A percentile compares a stretch with the other conserved stretches of the same genome.
Conservation (phyloP, 2,113 vertebrate genomes). For the Gorilla gorilla region DNA sequence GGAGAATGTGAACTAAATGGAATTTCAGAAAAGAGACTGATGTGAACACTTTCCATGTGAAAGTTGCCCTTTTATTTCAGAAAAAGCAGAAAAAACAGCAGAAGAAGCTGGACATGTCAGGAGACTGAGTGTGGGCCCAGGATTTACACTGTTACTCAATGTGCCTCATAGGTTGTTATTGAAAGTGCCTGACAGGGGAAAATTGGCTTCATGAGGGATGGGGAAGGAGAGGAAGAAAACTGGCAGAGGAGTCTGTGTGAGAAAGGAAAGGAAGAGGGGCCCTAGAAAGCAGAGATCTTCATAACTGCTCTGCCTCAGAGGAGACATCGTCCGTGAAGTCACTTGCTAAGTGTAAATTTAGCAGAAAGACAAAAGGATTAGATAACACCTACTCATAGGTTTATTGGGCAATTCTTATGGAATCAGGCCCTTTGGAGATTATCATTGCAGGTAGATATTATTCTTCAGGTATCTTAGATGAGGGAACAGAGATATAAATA, state of each 20-base stretch:
- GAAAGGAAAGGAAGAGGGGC: too few species aligned
- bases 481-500: rapidly evolving
- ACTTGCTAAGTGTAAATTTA: background rate
- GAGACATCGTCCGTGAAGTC: too few species aligned
- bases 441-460: rapidly evolving
- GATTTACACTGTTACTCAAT: background rate
- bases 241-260: too few species aligned
- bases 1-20: background rate
- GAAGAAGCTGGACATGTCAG: background rate
- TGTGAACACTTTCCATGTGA: too few species aligned
- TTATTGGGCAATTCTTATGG: too few species aligned
- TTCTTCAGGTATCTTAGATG: background rate
- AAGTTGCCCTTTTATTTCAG: background rate
- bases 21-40: rapidly evolving
- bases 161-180: too few species aligned
- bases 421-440: background rate
- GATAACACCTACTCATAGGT: rapidly evolving
- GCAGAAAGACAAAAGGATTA: background rate
- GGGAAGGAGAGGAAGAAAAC: too few species aligned
- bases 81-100: rapidly evolving
- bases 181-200: too few species aligned
- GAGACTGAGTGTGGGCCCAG: background rate
- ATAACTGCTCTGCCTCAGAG: too few species aligned
- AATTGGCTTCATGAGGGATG: too few species aligned
- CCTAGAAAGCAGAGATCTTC: too few species aligned